Conservation (phyloP, 2,113 vertebrate species). For the Hyperopisus bebe region DNA sequence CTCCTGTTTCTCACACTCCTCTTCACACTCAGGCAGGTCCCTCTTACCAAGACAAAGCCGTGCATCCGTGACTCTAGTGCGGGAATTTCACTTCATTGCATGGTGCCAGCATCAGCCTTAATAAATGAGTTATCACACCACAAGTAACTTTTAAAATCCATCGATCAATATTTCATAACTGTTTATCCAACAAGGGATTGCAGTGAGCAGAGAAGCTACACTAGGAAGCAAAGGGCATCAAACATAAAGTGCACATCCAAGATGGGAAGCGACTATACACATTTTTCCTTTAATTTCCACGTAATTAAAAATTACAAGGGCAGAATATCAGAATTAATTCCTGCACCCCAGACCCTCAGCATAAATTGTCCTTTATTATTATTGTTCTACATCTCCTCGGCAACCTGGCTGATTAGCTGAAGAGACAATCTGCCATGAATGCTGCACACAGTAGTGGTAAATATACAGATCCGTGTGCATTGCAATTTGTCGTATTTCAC, state of each 20-base stretch:
- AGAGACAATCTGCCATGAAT: background rate
- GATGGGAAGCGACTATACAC: background rate
- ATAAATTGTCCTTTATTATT: conserved; percentile 7
- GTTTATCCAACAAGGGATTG: background rate
- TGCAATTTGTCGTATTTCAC: conserved; percentile 17
- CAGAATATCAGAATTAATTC: conserved; percentile 6
- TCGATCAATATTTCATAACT: background rate
- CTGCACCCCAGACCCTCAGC: background rate
- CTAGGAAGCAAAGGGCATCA: background rate
- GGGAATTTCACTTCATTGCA: background rate
- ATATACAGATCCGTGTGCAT: background rate
- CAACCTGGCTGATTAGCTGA: conserved; percentile 14
- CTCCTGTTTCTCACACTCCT: conserved; percentile 8
- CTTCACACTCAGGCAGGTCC: too few species aligned
- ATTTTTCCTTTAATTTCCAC: background rate
- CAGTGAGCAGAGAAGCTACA: background rate
- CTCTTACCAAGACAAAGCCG: background rate
- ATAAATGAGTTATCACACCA: background rate
- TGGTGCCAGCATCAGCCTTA: background rate
- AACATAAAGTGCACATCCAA: background rate
- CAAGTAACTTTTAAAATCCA: background rate
- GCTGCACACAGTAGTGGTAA: background rate
- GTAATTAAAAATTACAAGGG: conserved; percentile 17
- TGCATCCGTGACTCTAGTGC: background rate
- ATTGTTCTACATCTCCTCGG: background rate